Evolutionary conservation across 2,113 vertebrate genomes (phyloP).

Genomic region (Cyprinodon brontotheroides): DNA sequence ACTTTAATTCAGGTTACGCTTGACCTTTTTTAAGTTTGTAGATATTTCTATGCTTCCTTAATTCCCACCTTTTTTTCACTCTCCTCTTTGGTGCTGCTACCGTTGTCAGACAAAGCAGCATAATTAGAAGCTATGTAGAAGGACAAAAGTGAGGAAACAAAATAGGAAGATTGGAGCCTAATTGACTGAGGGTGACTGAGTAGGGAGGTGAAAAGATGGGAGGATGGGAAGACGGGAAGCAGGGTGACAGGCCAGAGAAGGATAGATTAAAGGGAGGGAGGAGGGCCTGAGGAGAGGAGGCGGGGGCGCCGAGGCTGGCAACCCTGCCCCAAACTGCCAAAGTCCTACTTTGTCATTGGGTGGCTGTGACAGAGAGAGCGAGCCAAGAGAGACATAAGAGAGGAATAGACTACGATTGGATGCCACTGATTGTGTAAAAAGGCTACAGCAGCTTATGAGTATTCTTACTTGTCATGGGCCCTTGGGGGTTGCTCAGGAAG

Average conservation of each 20-base stretch:
- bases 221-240: conserved; percentile 21
- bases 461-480: conserved; percentile 72
- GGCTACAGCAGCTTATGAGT: conserved; percentile 63
- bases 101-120: conserved; percentile 57
- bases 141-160: conserved; percentile 43
- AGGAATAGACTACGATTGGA: conserved; percentile 46
- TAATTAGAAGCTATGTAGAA: conserved; percentile 69
- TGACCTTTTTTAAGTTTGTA: conserved; percentile 27
- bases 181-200: conserved; percentile 78
- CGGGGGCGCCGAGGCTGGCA: conserved; percentile 78
- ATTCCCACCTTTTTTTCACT: conserved; percentile 63
- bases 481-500: conserved; percentile 66
- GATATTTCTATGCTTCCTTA: conserved; percentile 40
- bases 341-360: conserved; percentile 75
- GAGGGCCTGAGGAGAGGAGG: conserved; percentile 60
- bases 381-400: conserved; percentile 64
- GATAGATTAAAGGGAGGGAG: conserved; percentile 62
- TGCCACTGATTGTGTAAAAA: conserved; percentile 65
- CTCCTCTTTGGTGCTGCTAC: conserved; percentile 21
- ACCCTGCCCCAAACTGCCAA: conserved; percentile 77
- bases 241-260: conserved; percentile 56
- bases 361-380: conserved; percentile 67
- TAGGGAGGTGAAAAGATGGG: conserved; percentile 48
- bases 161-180: conserved; percentile 65
- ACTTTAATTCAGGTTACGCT: background rate